These are phyloP conservation scores for Metacarcinus magister DNA, from an alignment of 2,888 invertebrate genomes.

Conservation along the genomic window DNA sequence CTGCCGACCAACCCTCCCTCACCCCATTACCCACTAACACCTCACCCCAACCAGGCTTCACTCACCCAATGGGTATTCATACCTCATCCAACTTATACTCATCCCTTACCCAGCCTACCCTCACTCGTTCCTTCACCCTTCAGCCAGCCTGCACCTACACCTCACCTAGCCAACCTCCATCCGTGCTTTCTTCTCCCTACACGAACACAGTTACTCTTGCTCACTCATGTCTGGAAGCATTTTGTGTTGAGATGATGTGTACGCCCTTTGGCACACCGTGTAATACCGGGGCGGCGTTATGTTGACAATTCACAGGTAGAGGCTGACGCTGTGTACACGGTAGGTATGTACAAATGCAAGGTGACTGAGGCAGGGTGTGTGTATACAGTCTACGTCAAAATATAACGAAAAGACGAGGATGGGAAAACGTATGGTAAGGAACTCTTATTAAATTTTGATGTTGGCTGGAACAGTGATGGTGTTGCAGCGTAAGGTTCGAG, in stretches of 20 bases:
- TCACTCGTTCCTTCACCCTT: background rate
- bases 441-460: background rate
- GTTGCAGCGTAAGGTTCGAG: background rate
- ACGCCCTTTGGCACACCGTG: background rate
- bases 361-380: background rate
- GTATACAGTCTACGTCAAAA: background rate
- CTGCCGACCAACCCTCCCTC: background rate
- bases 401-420: background rate
- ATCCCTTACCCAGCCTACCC: background rate
- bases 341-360: background rate
- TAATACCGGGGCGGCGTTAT: background rate
- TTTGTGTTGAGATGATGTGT: background rate
- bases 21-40: background rate
- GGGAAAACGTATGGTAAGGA: background rate
- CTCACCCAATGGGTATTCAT: no score
- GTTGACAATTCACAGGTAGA: background rate
- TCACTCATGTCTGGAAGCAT: background rate
- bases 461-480: background rate
- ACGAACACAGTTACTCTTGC: background rate
- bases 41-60: background rate
- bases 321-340: background rate
- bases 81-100: background rate
- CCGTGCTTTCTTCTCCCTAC: background rate
- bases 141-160: background rate
- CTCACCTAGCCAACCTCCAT: background rate